Base-by-base conservation (phyloP, 2,797 vertebrate genomes). In the Schizothorax lantsangensis region DNA sequence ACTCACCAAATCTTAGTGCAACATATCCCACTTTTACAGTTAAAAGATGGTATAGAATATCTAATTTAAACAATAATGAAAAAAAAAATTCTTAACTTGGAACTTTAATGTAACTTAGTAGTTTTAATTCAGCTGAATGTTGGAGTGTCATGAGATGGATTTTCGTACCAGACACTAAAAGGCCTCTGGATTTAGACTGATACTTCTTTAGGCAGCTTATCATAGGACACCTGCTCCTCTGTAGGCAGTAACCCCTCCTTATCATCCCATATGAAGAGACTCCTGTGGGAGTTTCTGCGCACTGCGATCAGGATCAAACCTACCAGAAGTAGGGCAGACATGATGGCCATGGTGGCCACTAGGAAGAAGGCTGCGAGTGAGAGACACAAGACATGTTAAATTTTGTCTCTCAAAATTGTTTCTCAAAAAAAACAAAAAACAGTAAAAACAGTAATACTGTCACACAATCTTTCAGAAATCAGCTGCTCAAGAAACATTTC, bases 201-300 rank as follows among this genome's bases (percentile, higher is more conserved):
- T 30, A 6, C 54, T 4, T 11, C 23, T 77, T 81, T 87, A 17
- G 92, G 91, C 21, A 59, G 88, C 1, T 88, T 86, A 1, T 91
- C 91, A 74, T 90, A 1, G 5, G 82, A 17, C 75, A 94, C 86
- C 43, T 86, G 79, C 43, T 94, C 91, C 3, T 92, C 91, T 52
- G 4, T 6, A 0, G 92, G 90, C 19, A 96, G 93, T 43, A 96
- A 90, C 84, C 91, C 95, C 89, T 95, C 92, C 77, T 95, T 95
- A 84, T 96, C 95, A 11, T 95, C 95, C 6, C 80, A 78, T 0
- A 80, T 6, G 0, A 62, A 4, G 19, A 64, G 36, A 0, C 8
- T 62, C 38, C 23, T 85, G 11, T 6, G 5, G 3, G 64, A 82
- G 36, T 64, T 78, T 10, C 92, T 94, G 45, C 89, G 93, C 86